Percentiles rank a stretch among this genome's conserved stretches.
Evolutionary conservation across 1,140 invertebrate species (phyloP).

Genomic region (Cotesia vestalis): DNA sequence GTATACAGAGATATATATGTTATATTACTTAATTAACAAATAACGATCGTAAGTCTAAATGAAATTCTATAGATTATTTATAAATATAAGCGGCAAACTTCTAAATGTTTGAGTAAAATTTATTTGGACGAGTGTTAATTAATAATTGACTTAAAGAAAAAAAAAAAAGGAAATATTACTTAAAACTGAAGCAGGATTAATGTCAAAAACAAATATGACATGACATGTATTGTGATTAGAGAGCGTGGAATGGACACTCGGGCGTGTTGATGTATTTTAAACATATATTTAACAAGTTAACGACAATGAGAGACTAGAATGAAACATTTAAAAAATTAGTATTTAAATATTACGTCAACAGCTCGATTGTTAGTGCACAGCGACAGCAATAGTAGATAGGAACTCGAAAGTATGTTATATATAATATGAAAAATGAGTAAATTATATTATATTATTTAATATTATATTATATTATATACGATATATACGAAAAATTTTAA

Average conservation of each 20-base stretch:
- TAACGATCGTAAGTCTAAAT: conserved; percentile 35
- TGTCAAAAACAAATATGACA: too few relatives aligned
- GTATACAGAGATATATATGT: conserved; percentile 33
- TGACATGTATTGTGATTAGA: too few relatives aligned
- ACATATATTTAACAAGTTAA: too few relatives aligned
- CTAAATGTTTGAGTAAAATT: conserved; percentile 6
- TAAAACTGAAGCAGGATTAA: not conserved
- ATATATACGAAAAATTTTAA: conserved; percentile 20
- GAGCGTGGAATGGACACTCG: not conserved
- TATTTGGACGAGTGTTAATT: conserved; percentile 21
- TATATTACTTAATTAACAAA: conserved; percentile 5
- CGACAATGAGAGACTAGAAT: conserved; percentile 12
- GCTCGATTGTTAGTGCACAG: conserved; percentile 44
- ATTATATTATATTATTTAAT: not conserved
- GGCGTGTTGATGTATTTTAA: conserved; percentile 6
- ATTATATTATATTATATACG: conserved; percentile 27
- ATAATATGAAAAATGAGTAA: conserved; percentile 34
- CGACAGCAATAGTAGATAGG: conserved; percentile 44
- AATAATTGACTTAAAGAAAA: conserved; percentile 8
- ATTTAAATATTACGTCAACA: conserved; percentile 36
- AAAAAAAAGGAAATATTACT: not conserved
- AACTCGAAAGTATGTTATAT: conserved; percentile 43
- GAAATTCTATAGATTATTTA: conserved; percentile 36
- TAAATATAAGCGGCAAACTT: conserved; percentile 23
- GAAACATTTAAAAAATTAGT: conserved; percentile 21